Conservation (phyloP, 2,888 invertebrate species). For the Chaitophorus viminalis region DNA sequence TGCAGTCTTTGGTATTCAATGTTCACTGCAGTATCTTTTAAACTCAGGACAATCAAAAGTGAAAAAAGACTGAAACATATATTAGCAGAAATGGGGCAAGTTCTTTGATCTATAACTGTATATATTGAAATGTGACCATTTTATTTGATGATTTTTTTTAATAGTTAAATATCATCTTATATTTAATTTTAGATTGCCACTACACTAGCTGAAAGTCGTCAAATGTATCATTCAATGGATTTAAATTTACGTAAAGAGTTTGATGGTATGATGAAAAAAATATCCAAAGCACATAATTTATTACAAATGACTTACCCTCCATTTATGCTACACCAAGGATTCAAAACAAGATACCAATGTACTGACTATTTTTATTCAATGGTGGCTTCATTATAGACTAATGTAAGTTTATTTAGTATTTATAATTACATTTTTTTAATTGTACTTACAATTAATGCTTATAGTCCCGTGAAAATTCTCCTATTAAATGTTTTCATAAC, state of each 20-base stretch:
- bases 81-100: slow-evolving; percentile 90
- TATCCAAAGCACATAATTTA: slow-evolving; percentile 75
- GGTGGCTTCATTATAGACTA: slow-evolving; percentile 81
- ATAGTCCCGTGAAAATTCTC: slow-evolving; percentile 72
- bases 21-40: slow-evolving; percentile 80
- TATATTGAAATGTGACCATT: neutral
- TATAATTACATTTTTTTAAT: neutral
- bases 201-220: slow-evolving; percentile 87
- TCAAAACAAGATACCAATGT: slow-evolving; percentile 81
- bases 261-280: slow-evolving; percentile 75
- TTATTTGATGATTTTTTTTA: too few species aligned
- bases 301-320: slow-evolving; percentile 79
- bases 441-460: slow-evolving; percentile 57
- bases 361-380: slow-evolving; percentile 85
- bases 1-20: slow-evolving; percentile 85
- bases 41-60: slow-evolving; percentile 87
- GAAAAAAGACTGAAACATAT: slow-evolving; percentile 83
- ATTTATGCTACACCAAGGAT: slow-evolving; percentile 84
- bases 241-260: slow-evolving; percentile 81
- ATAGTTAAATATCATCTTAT: neutral
- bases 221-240: slow-evolving; percentile 90
- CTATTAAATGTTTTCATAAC: slow-evolving; percentile 77
- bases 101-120: neutral
- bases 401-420: slow-evolving; percentile 68
- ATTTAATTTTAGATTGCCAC: slow-evolving; percentile 74